Conservation (phyloP, 2,888 invertebrate genomes). For the Caradrina kadenii region DNA sequence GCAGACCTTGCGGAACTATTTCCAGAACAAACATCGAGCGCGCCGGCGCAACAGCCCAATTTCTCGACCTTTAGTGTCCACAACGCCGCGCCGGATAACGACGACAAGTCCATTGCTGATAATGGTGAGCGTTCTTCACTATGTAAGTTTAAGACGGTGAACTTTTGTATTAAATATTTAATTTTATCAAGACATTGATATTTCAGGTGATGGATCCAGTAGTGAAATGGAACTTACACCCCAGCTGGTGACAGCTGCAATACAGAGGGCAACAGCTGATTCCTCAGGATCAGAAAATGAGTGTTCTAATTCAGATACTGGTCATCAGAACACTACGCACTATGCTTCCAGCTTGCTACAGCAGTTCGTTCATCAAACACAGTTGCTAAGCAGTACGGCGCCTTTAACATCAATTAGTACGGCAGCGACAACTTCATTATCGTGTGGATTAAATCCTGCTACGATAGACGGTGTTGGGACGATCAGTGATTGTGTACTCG, state of each 20-base stretch:
- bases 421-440: slow-evolving; percentile 71
- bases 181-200: slow-evolving; percentile 47
- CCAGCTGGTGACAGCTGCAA: slow-evolving; percentile 94
- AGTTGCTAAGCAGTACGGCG: slow-evolving; percentile 90
- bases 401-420: slow-evolving; percentile 79
- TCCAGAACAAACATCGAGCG: slow-evolving; percentile 92
- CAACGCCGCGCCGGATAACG: slow-evolving; percentile 81
- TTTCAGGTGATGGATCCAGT: slow-evolving; percentile 91
- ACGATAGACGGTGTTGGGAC: slow-evolving; percentile 79
- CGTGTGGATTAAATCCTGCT: slow-evolving; percentile 75
- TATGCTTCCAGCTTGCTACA: slow-evolving; percentile 94
- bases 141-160: not conserved
- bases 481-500: slow-evolving; percentile 83
- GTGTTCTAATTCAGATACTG: slow-evolving; percentile 88
- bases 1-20: slow-evolving; percentile 95
- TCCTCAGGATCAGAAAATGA: slow-evolving; percentile 94
- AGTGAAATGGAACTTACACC: slow-evolving; percentile 94
- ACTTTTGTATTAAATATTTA: not conserved
- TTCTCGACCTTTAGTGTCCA: slow-evolving; percentile 89
- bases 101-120: slow-evolving; percentile 88
- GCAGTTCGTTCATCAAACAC: slow-evolving; percentile 95
- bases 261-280: slow-evolving; percentile 92
- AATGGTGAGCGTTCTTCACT: slow-evolving; percentile 78
- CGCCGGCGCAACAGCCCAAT: slow-evolving; percentile 91
- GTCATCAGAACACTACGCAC: slow-evolving; percentile 90